These are phyloP conservation scores for Seira musarum DNA, from an alignment of 2,888 invertebrate genomes.

Conservation along the genomic window DNA sequence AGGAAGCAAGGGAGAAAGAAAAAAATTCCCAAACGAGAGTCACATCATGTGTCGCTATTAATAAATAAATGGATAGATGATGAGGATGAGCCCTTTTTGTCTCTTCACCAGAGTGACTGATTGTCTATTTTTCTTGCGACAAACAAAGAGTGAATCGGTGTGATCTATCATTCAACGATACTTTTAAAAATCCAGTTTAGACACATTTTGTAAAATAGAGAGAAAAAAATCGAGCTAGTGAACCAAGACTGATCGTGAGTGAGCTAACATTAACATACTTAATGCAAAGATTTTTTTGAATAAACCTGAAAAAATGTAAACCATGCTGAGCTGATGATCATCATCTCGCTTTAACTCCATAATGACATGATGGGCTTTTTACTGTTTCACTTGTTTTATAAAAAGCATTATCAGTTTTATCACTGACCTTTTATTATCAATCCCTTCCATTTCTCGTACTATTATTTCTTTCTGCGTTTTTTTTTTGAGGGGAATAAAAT, in stretches of 20 bases:
- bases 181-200: not conserved
- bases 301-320: not conserved
- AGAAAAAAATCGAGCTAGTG: too few relatives aligned
- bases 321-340: constrained; percentile 44
- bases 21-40: constrained; percentile 19
- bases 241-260: too few relatives aligned
- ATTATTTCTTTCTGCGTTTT: constrained; percentile 33
- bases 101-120: constrained; percentile 34
- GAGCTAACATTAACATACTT: too few relatives aligned
- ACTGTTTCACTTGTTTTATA: constrained; percentile 47
- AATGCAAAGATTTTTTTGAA: too few relatives aligned
- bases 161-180: constrained; percentile 44
- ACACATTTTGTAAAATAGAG: not conserved
- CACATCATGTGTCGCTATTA: constrained; percentile 53
- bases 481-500: not conserved
- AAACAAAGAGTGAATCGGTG: constrained; percentile 30
- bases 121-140: constrained; percentile 31
- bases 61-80: constrained; percentile 60
- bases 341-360: too few relatives aligned
- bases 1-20: not conserved
- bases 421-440: constrained; percentile 46
- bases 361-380: constrained; percentile 38
- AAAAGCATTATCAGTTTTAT: constrained; percentile 37
- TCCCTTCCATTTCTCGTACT: constrained; percentile 7
- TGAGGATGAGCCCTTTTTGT: constrained; percentile 43